phyloP scores from a whole-genome alignment of 2,888 invertebrate genomes.

The Frankliniella intonsa region DNA sequence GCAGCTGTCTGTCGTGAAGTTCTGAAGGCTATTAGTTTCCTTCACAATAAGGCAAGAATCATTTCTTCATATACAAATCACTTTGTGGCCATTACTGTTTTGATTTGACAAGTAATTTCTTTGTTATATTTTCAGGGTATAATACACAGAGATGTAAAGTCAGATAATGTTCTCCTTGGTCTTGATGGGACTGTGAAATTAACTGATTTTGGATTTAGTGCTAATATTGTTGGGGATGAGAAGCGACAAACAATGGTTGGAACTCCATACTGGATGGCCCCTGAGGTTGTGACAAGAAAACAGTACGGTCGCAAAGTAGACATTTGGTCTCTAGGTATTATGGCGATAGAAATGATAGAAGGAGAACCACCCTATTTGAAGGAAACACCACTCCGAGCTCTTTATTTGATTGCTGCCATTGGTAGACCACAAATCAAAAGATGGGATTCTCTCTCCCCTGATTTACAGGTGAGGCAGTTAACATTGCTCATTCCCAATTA shows the following conservation, averaged over 20 bases:
- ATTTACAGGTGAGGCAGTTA: background rate
- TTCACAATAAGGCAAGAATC: slow-evolving; percentile 62
- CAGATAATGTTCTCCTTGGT: slow-evolving; percentile 92
- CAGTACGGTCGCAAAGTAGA: slow-evolving; percentile 92
- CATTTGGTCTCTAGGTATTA: slow-evolving; percentile 95
- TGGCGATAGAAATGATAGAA: slow-evolving; percentile 97
- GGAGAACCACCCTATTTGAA: slow-evolving; percentile 96
- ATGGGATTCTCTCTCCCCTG: slow-evolving; percentile 66
- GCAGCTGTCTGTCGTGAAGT: slow-evolving; percentile 91
- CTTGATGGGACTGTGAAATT: slow-evolving; percentile 90
- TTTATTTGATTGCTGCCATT: slow-evolving; percentile 92
- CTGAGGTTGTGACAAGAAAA: slow-evolving; percentile 87
- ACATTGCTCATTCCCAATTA: background rate
- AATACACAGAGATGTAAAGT: slow-evolving; percentile 93
- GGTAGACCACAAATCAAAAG: slow-evolving; percentile 87
- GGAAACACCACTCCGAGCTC: slow-evolving; percentile 84
- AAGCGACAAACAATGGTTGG: slow-evolving; percentile 97
- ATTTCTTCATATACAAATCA: background rate
- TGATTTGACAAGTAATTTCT: background rate
- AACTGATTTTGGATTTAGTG: slow-evolving; percentile 97
- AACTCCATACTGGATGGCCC: slow-evolving; percentile 99
- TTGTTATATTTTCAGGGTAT: slow-evolving; percentile 55
- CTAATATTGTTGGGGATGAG: slow-evolving; percentile 89
- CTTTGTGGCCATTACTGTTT: no score
- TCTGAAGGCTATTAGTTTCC: slow-evolving; percentile 80